Evolutionary conservation across 23 tunicate genomes (phyloP).

Genomic region (Trididemnum clinides): DNA sequence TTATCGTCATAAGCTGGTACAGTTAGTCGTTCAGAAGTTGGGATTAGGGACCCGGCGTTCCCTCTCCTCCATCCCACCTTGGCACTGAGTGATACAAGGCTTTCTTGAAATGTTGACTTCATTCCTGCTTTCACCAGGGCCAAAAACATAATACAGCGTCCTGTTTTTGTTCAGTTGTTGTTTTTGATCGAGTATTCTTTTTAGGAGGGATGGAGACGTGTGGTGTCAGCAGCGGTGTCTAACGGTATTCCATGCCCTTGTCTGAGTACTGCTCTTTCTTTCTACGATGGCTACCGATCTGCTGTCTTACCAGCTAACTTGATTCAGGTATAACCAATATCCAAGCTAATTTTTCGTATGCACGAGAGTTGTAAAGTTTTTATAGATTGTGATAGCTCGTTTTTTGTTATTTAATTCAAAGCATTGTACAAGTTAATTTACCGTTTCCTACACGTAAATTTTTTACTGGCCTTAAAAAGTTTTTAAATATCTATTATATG

Average conservation of each 20-base stretch:
- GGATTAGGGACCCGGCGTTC: no score
- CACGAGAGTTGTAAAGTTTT: background rate
- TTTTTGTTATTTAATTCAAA: background rate
- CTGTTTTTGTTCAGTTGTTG: background rate
- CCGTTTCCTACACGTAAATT: no score
- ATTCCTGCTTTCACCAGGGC: no score
- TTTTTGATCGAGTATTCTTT: background rate
- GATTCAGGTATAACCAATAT: slow-evolving; percentile 57
- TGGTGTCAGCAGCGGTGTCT: slow-evolving; percentile 61
- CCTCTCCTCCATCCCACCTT: no score
- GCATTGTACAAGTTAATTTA: no score
- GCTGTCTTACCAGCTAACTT: slow-evolving; percentile 81
- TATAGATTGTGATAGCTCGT: background rate
- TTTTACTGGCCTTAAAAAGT: no score
- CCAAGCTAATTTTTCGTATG: background rate
- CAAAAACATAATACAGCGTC: background rate
- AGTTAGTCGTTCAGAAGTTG: no score
- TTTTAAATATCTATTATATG: no score
- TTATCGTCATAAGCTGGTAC: no score
- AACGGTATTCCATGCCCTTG: slow-evolving; percentile 93
- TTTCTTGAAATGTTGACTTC: no score
- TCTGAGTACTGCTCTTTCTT: slow-evolving; percentile 81
- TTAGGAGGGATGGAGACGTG: slow-evolving; percentile 87
- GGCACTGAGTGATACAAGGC: no score
- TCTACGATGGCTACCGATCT: slow-evolving; percentile 91